Base-by-base conservation (phyloP, 2,888 invertebrate genomes). In the Caenorhabditis sp. region DNA sequence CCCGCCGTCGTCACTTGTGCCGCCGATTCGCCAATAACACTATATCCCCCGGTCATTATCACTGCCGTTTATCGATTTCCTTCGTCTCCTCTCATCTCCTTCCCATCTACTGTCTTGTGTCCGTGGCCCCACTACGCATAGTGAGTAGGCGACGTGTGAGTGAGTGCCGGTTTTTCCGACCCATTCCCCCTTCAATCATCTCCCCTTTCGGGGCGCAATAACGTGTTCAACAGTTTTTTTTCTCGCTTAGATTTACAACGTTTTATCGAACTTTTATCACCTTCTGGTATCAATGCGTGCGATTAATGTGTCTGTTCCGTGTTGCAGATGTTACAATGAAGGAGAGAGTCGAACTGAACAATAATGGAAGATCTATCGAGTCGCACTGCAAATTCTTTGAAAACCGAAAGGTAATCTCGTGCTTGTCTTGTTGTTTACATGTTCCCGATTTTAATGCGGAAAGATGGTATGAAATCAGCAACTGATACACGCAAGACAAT, bases 301-400 rank as follows among this genome's bases (percentile, higher is more conserved):
- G n/a, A 18, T 47, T 28, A 32, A 44, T 40, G 24, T 20, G 74
- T 53, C 51, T 53, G 51, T 60, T 60, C 53, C 13, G 18, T 65
- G 47, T 76, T 77, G 69, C 69, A 77, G 69, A 77, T 70, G 78
- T 60, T 70, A 51, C 64, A 64, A 85, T 85, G 85, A 85, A 85
- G 62, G 85, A 84, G 55, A 77, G 69, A 67, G 85, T 85, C 53
- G 83, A 84, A 69, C 47, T 85, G 40, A 84, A 85, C 72, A 84
- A 85, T 51, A 85, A 85, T 76, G 85, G 85, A 26, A 60, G 77
- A 58, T 80, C 82, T 51, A 85, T 85, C 61, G 85, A 85, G 47
- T 85, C 85, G 51, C 78, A 81, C 64, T 82, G 82, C 71, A 68
- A 74, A 18, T 24, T 80, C 28, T 82, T 85, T 44, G 61, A 78